phyloP scores from a whole-genome alignment of 2,888 invertebrate genomes.

The Agonopterix subpropinquella region DNA sequence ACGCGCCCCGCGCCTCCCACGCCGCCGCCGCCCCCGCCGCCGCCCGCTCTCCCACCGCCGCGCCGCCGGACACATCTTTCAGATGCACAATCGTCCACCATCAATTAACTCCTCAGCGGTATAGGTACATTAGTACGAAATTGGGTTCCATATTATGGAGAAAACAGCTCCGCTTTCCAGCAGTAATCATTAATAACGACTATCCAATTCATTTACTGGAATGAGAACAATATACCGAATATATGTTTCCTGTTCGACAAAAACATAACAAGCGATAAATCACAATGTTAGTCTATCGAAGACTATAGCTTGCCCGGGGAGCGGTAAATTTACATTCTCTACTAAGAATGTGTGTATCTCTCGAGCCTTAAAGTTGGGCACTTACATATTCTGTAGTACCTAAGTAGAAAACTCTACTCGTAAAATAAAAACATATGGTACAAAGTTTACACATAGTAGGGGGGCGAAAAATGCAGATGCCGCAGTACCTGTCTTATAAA shows the following conservation, averaged over 20 bases:
- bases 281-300: slow-evolving; percentile 10
- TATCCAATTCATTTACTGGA: slow-evolving; percentile 4
- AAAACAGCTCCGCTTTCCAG: slow-evolving; percentile 20
- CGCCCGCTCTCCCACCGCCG: slow-evolving; percentile 28
- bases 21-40: slow-evolving; percentile 27
- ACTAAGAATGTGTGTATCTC: slow-evolving; percentile 18
- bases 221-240: slow-evolving; percentile 12
- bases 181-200: slow-evolving; percentile 15
- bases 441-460: too few species aligned
- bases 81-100: slow-evolving; percentile 63
- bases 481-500: too few species aligned
- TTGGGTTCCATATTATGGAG: slow-evolving; percentile 29
- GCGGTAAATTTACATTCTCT: slow-evolving; percentile 18
- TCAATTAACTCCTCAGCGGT: slow-evolving; percentile 46
- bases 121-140: slow-evolving; percentile 29
- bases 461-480: too few species aligned
- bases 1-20: slow-evolving; percentile 41
- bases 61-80: slow-evolving; percentile 50
- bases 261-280: slow-evolving; percentile 14
- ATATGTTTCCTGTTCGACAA: slow-evolving; percentile 3
- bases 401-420: too few species aligned
- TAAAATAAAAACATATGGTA: too few species aligned
- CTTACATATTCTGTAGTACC: not conserved
- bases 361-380: slow-evolving; percentile 13
- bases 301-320: slow-evolving; percentile 3